Evolutionary conservation across 2,797 vertebrate species (phyloP).

Genomic region (Malurus splendens): DNA sequence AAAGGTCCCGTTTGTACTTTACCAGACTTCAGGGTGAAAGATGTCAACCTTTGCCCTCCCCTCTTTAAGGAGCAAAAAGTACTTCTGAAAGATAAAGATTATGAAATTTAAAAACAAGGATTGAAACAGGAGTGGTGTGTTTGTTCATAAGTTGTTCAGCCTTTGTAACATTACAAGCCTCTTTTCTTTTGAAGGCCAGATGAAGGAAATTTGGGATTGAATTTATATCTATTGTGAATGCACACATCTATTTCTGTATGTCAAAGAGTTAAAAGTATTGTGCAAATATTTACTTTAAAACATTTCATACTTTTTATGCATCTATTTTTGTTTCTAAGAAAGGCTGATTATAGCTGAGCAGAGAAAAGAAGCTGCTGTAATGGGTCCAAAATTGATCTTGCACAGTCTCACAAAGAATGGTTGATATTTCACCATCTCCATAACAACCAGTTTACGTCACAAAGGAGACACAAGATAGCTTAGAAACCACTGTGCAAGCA

Average conservation of each 20-base stretch:
- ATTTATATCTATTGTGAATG: neutral
- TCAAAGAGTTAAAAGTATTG: slow-evolving; percentile 17
- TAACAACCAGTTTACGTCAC: slow-evolving; percentile 66
- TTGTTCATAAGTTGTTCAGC: neutral
- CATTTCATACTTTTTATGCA: slow-evolving; percentile 21
- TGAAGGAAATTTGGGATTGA: neutral
- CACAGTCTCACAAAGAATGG: slow-evolving; percentile 50
- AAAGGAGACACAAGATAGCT: slow-evolving; percentile 50
- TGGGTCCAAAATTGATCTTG: slow-evolving; percentile 50
- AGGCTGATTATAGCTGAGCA: slow-evolving; percentile 54
- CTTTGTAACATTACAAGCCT: neutral
- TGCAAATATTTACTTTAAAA: slow-evolving; percentile 36
- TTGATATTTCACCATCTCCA: slow-evolving; percentile 64
- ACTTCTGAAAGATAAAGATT: neutral
- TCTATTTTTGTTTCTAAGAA: slow-evolving; percentile 49
- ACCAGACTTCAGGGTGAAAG: neutral
- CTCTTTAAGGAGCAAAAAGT: neutral
- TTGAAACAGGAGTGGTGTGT: neutral
- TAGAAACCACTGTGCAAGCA: slow-evolving; percentile 54
- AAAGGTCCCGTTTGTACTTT: neutral
- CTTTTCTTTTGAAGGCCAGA: neutral
- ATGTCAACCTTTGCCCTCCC: neutral
- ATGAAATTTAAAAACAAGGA: neutral
- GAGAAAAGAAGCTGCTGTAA: slow-evolving; percentile 61
- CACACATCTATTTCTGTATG: neutral